Conservation (phyloP, 2,888 invertebrate genomes). For the Chrysopilus asiliformis region DNA sequence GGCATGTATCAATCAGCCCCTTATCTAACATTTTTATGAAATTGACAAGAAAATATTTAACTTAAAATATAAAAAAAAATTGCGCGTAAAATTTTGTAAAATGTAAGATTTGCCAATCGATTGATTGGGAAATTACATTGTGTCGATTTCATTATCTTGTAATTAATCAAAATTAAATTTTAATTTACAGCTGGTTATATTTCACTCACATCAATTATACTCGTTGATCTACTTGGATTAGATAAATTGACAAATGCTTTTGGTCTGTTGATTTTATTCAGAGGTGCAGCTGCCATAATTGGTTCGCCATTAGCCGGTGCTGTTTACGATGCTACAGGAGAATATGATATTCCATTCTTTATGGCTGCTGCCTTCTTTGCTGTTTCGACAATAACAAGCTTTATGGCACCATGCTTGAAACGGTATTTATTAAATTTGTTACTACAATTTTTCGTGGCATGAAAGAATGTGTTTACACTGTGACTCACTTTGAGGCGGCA, state of each 20-base stretch:
- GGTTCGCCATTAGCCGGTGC: conserved; percentile 76
- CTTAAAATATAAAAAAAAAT: no score
- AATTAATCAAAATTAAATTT: conserved; percentile 2
- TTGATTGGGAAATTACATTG: no score
- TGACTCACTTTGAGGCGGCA: no score
- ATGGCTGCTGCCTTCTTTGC: conserved; percentile 84
- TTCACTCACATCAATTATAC: conserved; percentile 92
- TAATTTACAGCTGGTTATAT: conserved; percentile 77
- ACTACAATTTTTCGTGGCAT: no score
- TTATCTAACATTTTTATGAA: no score
- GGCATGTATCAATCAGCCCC: no score
- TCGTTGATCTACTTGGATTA: conserved; percentile 89
- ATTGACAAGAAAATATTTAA: no score
- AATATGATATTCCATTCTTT: conserved; percentile 81
- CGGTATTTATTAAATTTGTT: conserved; percentile 33
- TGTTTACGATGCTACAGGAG: conserved; percentile 74
- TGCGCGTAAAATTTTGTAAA: no score
- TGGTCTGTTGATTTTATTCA: conserved; percentile 86
- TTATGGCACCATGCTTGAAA: conserved; percentile 62
- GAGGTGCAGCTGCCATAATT: conserved; percentile 86
- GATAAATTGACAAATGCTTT: conserved; percentile 96
- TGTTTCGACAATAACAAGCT: conserved; percentile 71
- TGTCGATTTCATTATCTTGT: no score
- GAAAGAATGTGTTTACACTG: no score
- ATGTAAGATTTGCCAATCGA: no score